Evolutionary conservation across 2,888 invertebrate species (phyloP).

Genomic region (Ornithoptera alexandrae): DNA sequence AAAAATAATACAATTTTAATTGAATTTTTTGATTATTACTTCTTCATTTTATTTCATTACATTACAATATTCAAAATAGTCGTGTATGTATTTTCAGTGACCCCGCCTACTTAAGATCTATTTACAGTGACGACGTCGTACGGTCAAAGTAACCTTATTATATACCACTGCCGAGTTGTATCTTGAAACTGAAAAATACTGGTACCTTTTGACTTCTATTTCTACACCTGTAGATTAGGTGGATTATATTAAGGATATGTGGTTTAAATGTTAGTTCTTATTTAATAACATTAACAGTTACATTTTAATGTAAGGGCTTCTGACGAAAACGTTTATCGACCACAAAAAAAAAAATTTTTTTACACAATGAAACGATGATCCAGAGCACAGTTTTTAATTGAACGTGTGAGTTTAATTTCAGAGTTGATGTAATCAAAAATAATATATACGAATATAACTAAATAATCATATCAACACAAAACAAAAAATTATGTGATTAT

Average conservation of each 20-base stretch:
- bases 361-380: not conserved
- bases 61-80: slow-evolving; percentile 7
- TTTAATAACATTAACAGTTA: not conserved
- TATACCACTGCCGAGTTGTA: slow-evolving; percentile 15
- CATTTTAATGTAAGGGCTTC: too few relatives aligned
- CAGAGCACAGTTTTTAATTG: too few relatives aligned
- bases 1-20: not conserved
- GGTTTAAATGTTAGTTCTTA: not conserved
- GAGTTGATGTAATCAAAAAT: too few relatives aligned
- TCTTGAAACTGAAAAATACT: slow-evolving; percentile 4
- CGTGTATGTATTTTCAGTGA: slow-evolving; percentile 60
- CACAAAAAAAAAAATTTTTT: not conserved
- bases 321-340: not conserved
- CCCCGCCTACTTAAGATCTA: slow-evolving; percentile 68
- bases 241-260: too few relatives aligned
- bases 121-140: slow-evolving; percentile 57
- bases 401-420: too few relatives aligned
- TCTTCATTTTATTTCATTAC: not conserved
- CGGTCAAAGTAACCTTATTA: slow-evolving; percentile 58
- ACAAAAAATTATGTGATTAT: too few relatives aligned
- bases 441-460: too few relatives aligned
- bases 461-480: too few relatives aligned
- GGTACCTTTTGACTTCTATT: not conserved
- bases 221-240: not conserved
- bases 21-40: not conserved